A percentile compares a stretch with the other conserved stretches of the same genome.
Conservation (phyloP, 2,888 invertebrate genomes). For the Apodemia mormo region DNA sequence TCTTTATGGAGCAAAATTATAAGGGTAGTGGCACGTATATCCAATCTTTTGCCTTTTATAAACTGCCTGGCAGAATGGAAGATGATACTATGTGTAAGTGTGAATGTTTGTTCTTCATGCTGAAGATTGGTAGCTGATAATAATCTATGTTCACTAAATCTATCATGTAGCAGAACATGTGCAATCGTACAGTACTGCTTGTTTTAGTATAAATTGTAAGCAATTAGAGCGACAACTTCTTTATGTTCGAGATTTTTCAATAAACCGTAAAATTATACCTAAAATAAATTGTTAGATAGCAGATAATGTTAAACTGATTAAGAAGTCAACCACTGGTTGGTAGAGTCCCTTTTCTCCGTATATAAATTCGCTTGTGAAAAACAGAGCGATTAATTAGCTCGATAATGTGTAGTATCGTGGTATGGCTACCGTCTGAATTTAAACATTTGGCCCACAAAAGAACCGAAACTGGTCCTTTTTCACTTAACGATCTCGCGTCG, state of each 20-base stretch:
- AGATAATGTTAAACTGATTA: slow-evolving; percentile 28
- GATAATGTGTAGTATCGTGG: slow-evolving; percentile 58
- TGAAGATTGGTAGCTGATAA: no score
- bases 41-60: no score
- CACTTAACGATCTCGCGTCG: slow-evolving; percentile 68
- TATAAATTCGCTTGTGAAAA: slow-evolving; percentile 50
- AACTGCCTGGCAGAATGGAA: no score
- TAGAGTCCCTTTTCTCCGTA: slow-evolving; percentile 17
- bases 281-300: slow-evolving; percentile 9
- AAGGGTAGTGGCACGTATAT: no score
- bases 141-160: no score
- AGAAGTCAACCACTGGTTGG: slow-evolving; percentile 27
- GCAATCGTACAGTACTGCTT: no score
- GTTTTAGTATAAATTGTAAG: no score
- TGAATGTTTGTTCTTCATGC: no score
- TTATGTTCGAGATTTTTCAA: neutral
- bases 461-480: slow-evolving; percentile 70
- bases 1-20: no score
- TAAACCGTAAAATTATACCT: slow-evolving; percentile 1
- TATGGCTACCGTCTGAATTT: slow-evolving; percentile 59
- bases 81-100: no score
- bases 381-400: slow-evolving; percentile 70
- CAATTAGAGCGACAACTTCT: no score
- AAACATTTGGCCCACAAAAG: slow-evolving; percentile 59
- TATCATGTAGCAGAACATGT: no score